Base-by-base conservation (phyloP, 2,113 vertebrate species). In the Cervus canadensis region DNA sequence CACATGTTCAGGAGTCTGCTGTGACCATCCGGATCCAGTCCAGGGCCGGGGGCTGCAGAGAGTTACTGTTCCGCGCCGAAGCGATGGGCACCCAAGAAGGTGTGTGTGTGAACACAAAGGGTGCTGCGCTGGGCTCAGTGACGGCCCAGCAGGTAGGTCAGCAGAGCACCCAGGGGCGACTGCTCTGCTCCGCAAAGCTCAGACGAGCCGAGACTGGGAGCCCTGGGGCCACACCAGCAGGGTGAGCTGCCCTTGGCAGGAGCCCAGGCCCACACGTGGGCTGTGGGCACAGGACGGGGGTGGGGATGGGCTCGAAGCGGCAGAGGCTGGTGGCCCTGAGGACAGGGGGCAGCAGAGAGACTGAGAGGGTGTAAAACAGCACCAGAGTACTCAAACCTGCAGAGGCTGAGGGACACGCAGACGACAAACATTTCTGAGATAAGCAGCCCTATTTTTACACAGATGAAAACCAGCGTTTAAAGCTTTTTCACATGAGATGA, bases 351-450 rank as follows among this genome's bases (percentile, higher is more conserved):
- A n/a, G 33, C 6, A 15, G n/a, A 16, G 59, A 43, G 12, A 30
- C 23, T 0, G 10, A 40, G 59, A 9, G 3, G 5, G 26, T 1
- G 6, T 30, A 21, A 14, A 40, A 28, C 0, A 1, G 67, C n/a
- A 71, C 67, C 1, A 0, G 67, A 71, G 67, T 1, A 19, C 67
- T 5, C 45, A 23, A 12, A 64, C 11, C 26, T 5, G 48, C n/a
- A 4, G 8, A n/a, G 59, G 57, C 36, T 30, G 43, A 52, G 7
- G 21, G 62, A 40, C 50, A 10, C 1, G 7, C 14, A 11, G 28
- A 36, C n/a, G 14, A 2, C 21, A 43, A 28, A 60, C 5, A 28
- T 19, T n/a, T 83, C 30, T 17, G 43, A 11, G 64, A 62, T 56
- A 86, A 36, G 30, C 11, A 36, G 33, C 5, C 15, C 5, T 10